phyloP scores from a whole-genome alignment of 1,140 invertebrate genomes.

The Saxidomus purpurata region DNA sequence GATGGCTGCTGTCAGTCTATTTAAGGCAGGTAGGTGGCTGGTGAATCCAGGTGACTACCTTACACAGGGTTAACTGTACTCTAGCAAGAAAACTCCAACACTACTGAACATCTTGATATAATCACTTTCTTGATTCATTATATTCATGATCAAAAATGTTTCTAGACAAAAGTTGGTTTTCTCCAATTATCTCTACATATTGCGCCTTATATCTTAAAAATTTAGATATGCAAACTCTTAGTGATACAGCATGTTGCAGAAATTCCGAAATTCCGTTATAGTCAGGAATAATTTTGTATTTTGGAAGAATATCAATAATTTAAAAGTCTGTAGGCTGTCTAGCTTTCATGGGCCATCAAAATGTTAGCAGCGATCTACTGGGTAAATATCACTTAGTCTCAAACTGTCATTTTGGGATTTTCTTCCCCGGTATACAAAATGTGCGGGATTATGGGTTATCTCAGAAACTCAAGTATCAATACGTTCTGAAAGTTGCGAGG shows the following conservation, averaged over 20 bases:
- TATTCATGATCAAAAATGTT: too few species aligned
- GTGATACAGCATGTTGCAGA: neutral
- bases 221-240: neutral
- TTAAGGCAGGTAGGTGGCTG: too few species aligned
- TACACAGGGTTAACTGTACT: too few species aligned
- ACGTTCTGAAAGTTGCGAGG: constrained; percentile 17
- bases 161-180: too few species aligned
- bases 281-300: constrained; percentile 4
- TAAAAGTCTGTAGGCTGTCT: neutral
- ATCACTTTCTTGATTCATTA: too few species aligned
- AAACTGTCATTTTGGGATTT: constrained; percentile 22
- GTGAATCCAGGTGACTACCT: too few species aligned
- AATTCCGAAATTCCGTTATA: neutral
- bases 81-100: too few species aligned
- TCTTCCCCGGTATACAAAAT: constrained; percentile 1
- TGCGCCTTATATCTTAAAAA: neutral
- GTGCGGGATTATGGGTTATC: constrained; percentile 41
- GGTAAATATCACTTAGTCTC: constrained; percentile 6
- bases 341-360: neutral
- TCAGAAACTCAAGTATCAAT: constrained; percentile 29
- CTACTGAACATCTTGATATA: too few species aligned
- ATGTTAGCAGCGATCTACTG: neutral
- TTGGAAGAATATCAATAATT: constrained; percentile 19
- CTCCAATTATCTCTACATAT: too few species aligned
- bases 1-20: too few species aligned